These are phyloP conservation scores for Ochropleura leucogaster DNA, from an alignment of 2,888 invertebrate species.

Conservation along the genomic window DNA sequence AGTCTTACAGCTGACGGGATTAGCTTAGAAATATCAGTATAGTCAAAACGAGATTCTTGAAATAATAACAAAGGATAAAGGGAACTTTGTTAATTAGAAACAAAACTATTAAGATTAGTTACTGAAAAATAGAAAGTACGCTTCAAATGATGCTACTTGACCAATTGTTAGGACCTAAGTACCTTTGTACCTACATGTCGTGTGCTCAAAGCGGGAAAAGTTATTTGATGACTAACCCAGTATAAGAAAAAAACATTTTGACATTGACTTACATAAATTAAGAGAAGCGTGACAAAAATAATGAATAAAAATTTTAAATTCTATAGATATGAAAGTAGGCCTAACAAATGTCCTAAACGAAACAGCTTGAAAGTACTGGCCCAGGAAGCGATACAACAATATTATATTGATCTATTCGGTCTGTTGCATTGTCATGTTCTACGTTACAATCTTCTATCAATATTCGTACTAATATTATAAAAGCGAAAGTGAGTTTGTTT, in stretches of 20 bases:
- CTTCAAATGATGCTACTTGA: neutral
- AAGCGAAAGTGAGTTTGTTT: too few relatives aligned
- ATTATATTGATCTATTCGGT: neutral
- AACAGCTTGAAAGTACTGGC: neutral
- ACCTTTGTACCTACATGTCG: too few relatives aligned
- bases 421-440: neutral
- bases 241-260: too few relatives aligned
- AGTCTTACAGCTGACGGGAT: slow-evolving; percentile 22
- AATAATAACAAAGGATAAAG: neutral
- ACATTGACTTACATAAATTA: too few relatives aligned
- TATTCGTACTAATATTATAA: too few relatives aligned
- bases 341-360: too few relatives aligned
- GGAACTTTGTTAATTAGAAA: neutral
- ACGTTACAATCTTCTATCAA: neutral
- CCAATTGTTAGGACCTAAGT: neutral
- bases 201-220: too few relatives aligned
- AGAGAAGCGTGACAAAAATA: too few relatives aligned
- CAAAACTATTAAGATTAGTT: neutral
- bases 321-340: neutral
- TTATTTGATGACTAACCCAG: too few relatives aligned
- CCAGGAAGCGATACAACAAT: neutral
- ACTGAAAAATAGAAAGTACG: neutral
- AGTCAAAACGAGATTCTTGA: slow-evolving; percentile 5
- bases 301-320: neutral
- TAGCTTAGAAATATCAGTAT: slow-evolving; percentile 16